phyloP scores from a whole-genome alignment of 2,797 vertebrate genomes.

The Todus mexicanus region DNA sequence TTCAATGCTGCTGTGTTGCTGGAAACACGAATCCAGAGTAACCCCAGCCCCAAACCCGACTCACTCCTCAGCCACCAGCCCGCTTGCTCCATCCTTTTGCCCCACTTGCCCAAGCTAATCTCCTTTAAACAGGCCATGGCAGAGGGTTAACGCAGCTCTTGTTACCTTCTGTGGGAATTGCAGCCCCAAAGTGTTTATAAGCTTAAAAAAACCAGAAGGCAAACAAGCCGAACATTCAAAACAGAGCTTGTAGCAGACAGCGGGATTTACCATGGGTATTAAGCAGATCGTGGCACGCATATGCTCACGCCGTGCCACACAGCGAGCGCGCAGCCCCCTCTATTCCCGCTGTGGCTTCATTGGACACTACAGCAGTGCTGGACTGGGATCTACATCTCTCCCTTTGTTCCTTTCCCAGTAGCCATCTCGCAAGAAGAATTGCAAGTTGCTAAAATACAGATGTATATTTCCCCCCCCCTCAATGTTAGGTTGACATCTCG shows the following conservation, averaged over 20 bases:
- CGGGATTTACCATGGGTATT: slow-evolving; percentile 29
- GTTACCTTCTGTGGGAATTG: slow-evolving; percentile 10
- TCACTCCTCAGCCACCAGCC: background rate
- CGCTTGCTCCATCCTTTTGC: background rate
- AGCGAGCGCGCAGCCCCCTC: background rate
- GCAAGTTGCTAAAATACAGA: background rate
- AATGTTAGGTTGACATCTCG: background rate
- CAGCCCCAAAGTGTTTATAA: slow-evolving; percentile 11
- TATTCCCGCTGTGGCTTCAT: background rate
- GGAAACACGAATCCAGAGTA: background rate
- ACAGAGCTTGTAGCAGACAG: slow-evolving; percentile 13
- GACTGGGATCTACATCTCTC: background rate
- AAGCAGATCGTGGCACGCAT: slow-evolving; percentile 6
- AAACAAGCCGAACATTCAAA: slow-evolving; percentile 33
- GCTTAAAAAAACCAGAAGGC: slow-evolving; percentile 40
- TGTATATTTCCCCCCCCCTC: background rate
- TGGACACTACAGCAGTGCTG: background rate
- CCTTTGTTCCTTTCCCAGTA: background rate
- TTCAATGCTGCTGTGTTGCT: background rate
- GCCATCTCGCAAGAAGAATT: fast-evolving
- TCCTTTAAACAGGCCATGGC: background rate
- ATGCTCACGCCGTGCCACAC: background rate
- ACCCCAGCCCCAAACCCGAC: background rate
- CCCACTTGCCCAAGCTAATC: background rate
- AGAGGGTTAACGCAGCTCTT: background rate